phyloP scores from a whole-genome alignment of 2,888 invertebrate species.

The Aradus depressus region DNA sequence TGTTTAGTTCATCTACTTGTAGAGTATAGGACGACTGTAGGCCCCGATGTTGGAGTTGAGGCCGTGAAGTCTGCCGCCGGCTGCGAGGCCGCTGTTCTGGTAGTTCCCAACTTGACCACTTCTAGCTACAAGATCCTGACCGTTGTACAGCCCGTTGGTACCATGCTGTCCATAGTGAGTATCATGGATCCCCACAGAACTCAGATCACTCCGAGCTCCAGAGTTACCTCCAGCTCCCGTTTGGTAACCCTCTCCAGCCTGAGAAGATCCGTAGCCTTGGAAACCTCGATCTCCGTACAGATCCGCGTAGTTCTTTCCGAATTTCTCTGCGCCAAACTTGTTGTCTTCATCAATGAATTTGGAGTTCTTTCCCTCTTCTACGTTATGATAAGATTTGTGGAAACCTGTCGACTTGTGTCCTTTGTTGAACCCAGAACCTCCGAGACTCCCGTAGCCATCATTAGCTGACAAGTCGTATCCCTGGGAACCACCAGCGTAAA shows the following conservation, averaged over 20 bases:
- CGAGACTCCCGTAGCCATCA: not conserved
- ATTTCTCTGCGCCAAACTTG: not conserved
- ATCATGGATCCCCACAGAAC: not conserved
- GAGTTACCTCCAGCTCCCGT: not conserved
- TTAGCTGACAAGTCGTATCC: not conserved
- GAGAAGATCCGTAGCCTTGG: not conserved
- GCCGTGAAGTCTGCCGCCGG: too few relatives aligned
- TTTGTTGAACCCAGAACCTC: slow-evolving; percentile 6
- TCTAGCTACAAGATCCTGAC: too few relatives aligned
- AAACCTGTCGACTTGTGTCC: slow-evolving; percentile 14
- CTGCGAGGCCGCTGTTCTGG: too few relatives aligned
- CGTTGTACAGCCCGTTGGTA: too few relatives aligned
- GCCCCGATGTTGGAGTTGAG: too few relatives aligned
- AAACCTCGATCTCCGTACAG: slow-evolving; percentile 1
- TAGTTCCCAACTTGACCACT: too few relatives aligned
- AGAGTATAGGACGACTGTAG: too few relatives aligned
- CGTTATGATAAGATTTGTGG: slow-evolving; percentile 16
- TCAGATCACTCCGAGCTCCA: not conserved
- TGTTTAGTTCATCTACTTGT: too few relatives aligned
- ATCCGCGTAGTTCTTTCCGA: not conserved
- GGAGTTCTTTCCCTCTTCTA: slow-evolving; percentile 11
- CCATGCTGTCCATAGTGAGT: not conserved
- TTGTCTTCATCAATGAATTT: slow-evolving; percentile 10
- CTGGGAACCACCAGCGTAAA: not conserved
- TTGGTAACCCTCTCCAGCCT: not conserved